Conservation (phyloP, 2,797 vertebrate species). For the Gastrophryne carolinensis region DNA sequence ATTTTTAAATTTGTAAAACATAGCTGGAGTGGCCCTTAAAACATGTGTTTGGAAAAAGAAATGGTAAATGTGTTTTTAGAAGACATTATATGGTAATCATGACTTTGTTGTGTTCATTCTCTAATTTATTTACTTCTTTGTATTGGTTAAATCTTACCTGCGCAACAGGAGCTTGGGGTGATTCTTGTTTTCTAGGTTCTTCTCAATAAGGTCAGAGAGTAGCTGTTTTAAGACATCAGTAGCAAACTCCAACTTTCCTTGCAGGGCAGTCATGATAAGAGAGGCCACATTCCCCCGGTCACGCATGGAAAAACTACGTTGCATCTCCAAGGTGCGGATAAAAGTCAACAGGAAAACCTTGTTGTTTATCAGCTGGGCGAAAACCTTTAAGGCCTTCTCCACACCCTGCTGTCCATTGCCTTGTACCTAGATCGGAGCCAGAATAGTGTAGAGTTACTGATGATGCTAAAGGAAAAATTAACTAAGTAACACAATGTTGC, state of each 20-base stretch:
- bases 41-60: no score
- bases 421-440: conserved; percentile 75
- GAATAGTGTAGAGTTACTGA: background rate
- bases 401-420: conserved; percentile 92
- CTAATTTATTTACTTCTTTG: background rate
- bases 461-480: no score
- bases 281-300: conserved; percentile 96
- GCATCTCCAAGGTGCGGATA: conserved; percentile 91
- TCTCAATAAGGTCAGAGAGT: conserved; percentile 94
- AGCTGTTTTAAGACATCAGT: conserved; percentile 96
- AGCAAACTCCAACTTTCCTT: conserved; percentile 91
- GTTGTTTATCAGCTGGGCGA: conserved; percentile 97
- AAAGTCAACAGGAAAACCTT: conserved; percentile 96
- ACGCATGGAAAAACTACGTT: conserved; percentile 97
- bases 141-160: conserved; percentile 67
- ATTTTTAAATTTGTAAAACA: no score
- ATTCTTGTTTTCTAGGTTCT: conserved; percentile 98
- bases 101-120: background rate
- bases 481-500: no score
- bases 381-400: conserved; percentile 95
- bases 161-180: conserved; percentile 94
- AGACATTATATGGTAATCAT: background rate
- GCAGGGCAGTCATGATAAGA: conserved; percentile 95
- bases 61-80: no score
- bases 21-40: no score